phyloP scores from a whole-genome alignment of 1,140 invertebrate genomes.

The Micrasema minimum region DNA sequence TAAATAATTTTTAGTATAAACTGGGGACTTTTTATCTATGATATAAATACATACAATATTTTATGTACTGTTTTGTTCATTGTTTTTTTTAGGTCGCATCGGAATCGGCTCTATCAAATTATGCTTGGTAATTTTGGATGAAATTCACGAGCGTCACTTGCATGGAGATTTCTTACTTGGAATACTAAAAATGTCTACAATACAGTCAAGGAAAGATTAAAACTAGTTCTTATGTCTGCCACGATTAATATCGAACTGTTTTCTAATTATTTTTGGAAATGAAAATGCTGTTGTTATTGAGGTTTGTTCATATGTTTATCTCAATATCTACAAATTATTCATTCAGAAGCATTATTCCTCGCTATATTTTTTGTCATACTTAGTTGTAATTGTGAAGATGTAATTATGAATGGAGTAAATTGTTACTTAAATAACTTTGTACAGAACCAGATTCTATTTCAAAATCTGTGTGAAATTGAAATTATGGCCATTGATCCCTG shows the following conservation, averaged over 20 bases:
- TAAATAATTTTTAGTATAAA: too few relatives aligned
- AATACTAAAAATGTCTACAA: slow-evolving; percentile 89
- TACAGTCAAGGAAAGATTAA: slow-evolving; percentile 84
- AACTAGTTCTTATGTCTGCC: slow-evolving; percentile 97
- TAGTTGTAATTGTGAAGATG: too few relatives aligned
- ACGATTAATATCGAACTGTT: slow-evolving; percentile 98
- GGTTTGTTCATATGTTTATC: slow-evolving; percentile 59
- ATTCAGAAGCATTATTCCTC: too few relatives aligned
- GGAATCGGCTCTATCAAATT: slow-evolving; percentile 71
- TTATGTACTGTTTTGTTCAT: too few relatives aligned
- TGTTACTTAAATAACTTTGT: too few relatives aligned
- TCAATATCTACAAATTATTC: too few relatives aligned
- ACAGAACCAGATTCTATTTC: too few relatives aligned
- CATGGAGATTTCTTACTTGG: slow-evolving; percentile 96
- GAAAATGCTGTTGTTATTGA: slow-evolving; percentile 84
- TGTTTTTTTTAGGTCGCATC: slow-evolving; percentile 66
- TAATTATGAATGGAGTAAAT: too few relatives aligned
- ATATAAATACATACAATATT: neutral
- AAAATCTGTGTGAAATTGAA: too few relatives aligned
- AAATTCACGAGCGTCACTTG: slow-evolving; percentile 96
- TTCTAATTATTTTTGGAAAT: slow-evolving; percentile 85
- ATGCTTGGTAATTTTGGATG: slow-evolving; percentile 92
- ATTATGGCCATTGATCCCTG: too few relatives aligned
- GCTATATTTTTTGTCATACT: too few relatives aligned
- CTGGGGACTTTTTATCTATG: too few relatives aligned